phyloP scores from a whole-genome alignment of 2,113 vertebrate genomes.

The Ibidorhyncha struthersii region DNA sequence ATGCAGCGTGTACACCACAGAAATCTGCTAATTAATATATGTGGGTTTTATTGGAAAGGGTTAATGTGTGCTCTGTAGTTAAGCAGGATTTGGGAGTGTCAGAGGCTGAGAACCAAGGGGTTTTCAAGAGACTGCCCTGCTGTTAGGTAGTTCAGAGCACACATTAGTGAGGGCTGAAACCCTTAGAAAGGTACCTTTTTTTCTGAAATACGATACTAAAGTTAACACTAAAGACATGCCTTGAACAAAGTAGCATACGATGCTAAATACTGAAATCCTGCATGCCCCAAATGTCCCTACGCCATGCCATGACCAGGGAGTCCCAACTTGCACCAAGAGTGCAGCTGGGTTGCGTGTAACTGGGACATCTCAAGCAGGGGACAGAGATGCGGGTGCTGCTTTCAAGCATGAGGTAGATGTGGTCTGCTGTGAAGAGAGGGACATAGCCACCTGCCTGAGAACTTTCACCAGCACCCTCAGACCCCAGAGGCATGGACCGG shows the following conservation, averaged over 20 bases:
- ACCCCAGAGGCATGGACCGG: no score
- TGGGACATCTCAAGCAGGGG: background rate
- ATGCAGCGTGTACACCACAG: background rate
- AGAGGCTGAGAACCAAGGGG: background rate
- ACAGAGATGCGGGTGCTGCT: fast-evolving
- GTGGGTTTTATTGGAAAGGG: background rate
- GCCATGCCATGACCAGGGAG: no score
- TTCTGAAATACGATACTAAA: background rate
- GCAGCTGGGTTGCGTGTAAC: background rate
- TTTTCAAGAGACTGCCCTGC: background rate
- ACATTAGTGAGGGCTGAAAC: background rate
- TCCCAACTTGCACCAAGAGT: background rate
- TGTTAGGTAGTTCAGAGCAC: background rate
- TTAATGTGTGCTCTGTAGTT: background rate
- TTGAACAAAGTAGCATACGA: background rate
- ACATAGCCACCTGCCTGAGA: background rate
- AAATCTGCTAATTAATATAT: background rate
- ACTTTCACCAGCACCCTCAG: background rate
- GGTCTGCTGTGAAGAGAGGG: fast-evolving
- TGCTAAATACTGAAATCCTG: background rate
- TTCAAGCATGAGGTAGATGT: background rate
- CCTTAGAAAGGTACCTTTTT: background rate
- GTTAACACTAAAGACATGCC: background rate
- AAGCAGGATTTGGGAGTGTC: background rate
- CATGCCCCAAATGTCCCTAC: background rate